A percentile compares a stretch with the other conserved stretches of the same genome.
Evolutionary conservation across 2,888 invertebrate genomes (phyloP).

Genomic region (Galerucella nymphaeae): DNA sequence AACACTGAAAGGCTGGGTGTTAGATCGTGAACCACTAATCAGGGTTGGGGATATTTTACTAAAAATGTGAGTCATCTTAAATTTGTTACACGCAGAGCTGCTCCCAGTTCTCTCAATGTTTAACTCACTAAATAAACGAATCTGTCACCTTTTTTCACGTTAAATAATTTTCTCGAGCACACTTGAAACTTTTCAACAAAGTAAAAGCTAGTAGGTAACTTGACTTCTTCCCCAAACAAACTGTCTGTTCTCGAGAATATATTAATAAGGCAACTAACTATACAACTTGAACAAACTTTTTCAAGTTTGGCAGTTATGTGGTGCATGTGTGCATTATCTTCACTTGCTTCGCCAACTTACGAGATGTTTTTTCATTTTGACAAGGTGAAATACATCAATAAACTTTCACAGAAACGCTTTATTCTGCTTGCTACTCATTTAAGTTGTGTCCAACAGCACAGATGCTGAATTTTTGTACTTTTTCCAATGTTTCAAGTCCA

Average conservation of each 20-base stretch:
- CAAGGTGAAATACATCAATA: neutral
- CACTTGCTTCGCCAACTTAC: neutral
- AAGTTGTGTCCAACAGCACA: too few relatives aligned
- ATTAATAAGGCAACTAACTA: neutral
- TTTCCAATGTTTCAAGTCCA: too few relatives aligned
- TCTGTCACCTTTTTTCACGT: too few relatives aligned
- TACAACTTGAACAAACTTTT: slow-evolving; percentile 5
- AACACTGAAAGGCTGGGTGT: neutral
- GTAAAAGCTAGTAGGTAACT: neutral
- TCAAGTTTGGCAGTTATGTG: slow-evolving; percentile 5
- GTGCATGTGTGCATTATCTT: neutral
- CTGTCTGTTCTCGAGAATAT: neutral
- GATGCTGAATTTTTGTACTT: too few relatives aligned
- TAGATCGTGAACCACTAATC: neutral
- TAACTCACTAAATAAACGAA: too few relatives aligned
- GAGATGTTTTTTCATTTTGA: neutral
- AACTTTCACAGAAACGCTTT: neutral
- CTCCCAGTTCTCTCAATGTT: too few relatives aligned
- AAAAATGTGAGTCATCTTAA: neutral
- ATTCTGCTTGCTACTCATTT: too few relatives aligned
- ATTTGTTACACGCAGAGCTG: too few relatives aligned
- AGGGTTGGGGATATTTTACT: neutral
- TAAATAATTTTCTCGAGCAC: neutral
- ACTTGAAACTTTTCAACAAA: neutral
- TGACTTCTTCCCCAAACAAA: neutral